These are phyloP conservation scores for Tachysurus vachellii DNA, from an alignment of 2,113 vertebrate species.

Conservation along the genomic window DNA sequence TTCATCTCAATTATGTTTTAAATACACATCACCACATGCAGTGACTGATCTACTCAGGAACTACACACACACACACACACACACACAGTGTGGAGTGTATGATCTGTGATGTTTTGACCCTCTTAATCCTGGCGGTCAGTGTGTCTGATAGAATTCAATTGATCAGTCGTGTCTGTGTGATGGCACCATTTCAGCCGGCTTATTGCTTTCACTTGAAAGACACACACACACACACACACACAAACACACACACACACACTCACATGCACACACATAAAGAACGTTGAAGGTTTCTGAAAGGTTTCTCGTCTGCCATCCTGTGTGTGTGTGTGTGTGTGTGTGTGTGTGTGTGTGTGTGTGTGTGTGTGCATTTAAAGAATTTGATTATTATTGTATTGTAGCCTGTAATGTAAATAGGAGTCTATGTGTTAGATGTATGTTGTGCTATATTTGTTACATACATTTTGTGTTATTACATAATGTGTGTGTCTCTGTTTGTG, in stretches of 20 bases:
- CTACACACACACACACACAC: constrained; percentile 12
- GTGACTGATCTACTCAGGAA: not conserved
- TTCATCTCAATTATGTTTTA: constrained; percentile 6
- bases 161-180: constrained; percentile 99
- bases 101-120: constrained; percentile 88
- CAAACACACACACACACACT: constrained; percentile 37
- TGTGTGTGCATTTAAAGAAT: not conserved
- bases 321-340: not conserved
- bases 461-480: not conserved
- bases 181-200: constrained; percentile 99
- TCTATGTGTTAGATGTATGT: not conserved
- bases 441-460: not conserved
- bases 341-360: not conserved
- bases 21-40: not conserved
- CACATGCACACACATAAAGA: constrained; percentile 36
- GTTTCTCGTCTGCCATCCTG: not conserved
- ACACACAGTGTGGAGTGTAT: constrained; percentile 82
- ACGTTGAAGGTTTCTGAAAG: not conserved
- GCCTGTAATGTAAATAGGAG: too few species aligned
- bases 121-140: constrained; percentile 99
- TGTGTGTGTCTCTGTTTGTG: not conserved
- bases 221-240: constrained; percentile 34
- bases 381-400: too few species aligned
- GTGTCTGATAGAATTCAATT: constrained; percentile 99
- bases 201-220: constrained; percentile 95